Evolutionary conservation across 2,797 vertebrate genomes (phyloP).

Genomic region (Leptodactylus fallax): DNA sequence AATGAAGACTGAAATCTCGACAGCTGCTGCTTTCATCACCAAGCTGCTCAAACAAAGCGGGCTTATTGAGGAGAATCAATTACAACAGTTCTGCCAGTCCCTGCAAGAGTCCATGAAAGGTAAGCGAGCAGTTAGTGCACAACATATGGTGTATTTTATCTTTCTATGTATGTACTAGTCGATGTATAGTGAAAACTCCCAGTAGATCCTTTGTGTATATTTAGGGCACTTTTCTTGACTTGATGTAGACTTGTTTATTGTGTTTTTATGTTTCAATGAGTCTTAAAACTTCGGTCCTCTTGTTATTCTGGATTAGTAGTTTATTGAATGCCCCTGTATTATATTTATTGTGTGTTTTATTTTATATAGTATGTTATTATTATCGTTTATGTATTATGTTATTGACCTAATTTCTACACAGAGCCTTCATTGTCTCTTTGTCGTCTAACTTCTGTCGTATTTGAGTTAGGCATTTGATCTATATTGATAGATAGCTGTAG

Average conservation of each 20-base stretch:
- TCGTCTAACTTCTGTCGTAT: background rate
- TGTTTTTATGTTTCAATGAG: background rate
- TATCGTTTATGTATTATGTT: too few species aligned
- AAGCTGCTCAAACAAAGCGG: constrained; percentile 75
- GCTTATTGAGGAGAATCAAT: constrained; percentile 74
- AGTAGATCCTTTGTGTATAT: background rate
- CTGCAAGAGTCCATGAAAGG: constrained; percentile 74
- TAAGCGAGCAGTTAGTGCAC: constrained; percentile 29
- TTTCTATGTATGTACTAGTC: constrained; percentile 59
- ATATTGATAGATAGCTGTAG: background rate
- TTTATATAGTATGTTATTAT: background rate
- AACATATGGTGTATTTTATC: background rate
- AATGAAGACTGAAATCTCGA: constrained; percentile 76
- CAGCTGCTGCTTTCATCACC: constrained; percentile 76
- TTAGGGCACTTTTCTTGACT: background rate
- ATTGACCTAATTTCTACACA: background rate
- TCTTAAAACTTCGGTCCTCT: background rate
- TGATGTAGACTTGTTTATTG: background rate
- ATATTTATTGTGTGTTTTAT: background rate
- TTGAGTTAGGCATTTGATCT: background rate
- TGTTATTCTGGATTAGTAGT: background rate
- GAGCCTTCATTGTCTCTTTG: constrained; percentile 5
- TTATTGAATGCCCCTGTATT: background rate
- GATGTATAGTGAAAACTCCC: background rate
- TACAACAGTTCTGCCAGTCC: constrained; percentile 75